phyloP scores from a whole-genome alignment of 2,113 vertebrate species.

The Todiramphus saurophagus region DNA sequence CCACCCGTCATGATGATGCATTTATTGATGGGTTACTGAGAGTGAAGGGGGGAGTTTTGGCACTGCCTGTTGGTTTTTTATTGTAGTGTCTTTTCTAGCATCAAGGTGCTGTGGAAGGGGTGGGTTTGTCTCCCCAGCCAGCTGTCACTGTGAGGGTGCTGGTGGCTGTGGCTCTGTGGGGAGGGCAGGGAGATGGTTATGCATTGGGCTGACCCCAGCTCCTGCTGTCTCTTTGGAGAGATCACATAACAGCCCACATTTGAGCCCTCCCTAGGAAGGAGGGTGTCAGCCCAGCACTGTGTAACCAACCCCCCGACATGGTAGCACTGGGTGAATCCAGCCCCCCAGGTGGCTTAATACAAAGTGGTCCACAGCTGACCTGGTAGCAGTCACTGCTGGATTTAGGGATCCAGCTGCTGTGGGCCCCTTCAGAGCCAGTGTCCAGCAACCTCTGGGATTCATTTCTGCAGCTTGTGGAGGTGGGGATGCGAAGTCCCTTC shows the following conservation, averaged over 20 bases:
- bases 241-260: background rate
- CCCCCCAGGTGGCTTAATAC: background rate
- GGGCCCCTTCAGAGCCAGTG: background rate
- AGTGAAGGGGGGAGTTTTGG: background rate
- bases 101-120: background rate
- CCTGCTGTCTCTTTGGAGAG: background rate
- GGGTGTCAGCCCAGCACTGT: background rate
- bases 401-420: background rate
- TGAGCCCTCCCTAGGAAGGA: background rate
- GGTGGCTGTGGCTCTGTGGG: background rate
- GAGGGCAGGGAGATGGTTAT: background rate
- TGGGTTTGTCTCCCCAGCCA: background rate
- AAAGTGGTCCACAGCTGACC: background rate
- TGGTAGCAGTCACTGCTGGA: background rate
- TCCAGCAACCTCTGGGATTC: rapidly evolving
- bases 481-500: background rate
- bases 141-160: background rate
- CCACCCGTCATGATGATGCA: rapidly evolving
- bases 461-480: rapidly evolving
- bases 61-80: background rate
- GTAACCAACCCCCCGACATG: background rate
- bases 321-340: background rate
- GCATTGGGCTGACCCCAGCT: background rate
- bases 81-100: background rate
- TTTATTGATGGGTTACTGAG: background rate